Conservation (phyloP, 2,888 invertebrate genomes). For the Bombylius major region DNA sequence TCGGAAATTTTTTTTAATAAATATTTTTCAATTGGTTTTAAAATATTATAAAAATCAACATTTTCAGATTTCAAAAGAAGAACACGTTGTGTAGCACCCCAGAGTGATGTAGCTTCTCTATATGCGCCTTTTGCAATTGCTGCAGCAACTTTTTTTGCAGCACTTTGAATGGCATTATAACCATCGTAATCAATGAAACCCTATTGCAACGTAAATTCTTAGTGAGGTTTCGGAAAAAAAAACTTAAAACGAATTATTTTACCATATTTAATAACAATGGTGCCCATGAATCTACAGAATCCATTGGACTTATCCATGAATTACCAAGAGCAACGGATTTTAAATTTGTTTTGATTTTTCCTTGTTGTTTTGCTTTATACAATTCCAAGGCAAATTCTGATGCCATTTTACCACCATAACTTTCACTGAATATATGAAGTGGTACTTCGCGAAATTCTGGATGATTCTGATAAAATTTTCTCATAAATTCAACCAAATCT, state of each 20-base stretch:
- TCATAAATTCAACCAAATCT: slow-evolving; percentile 63
- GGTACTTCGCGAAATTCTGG: slow-evolving; percentile 61
- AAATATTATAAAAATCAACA: slow-evolving; percentile 75
- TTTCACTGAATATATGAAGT: slow-evolving; percentile 77
- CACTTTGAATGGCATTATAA: slow-evolving; percentile 42
- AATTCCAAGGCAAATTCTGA: slow-evolving; percentile 58
- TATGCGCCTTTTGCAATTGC: slow-evolving; percentile 47
- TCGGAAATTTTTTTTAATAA: too few relatives aligned
- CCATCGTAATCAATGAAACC: slow-evolving; percentile 60
- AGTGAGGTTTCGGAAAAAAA: neutral
- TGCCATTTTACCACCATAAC: slow-evolving; percentile 90
- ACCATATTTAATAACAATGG: slow-evolving; percentile 61
- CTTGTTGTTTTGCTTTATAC: slow-evolving; percentile 47
- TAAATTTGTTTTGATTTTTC: slow-evolving; percentile 53
- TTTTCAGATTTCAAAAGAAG: slow-evolving; percentile 47
- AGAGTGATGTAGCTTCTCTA: slow-evolving; percentile 47
- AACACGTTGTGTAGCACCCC: slow-evolving; percentile 50
- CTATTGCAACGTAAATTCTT: slow-evolving; percentile 18
- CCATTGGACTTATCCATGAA: slow-evolving; percentile 81
- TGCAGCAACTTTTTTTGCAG: slow-evolving; percentile 43
- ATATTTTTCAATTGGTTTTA: slow-evolving; percentile 28
- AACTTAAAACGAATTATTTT: slow-evolving; percentile 15
- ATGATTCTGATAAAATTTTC: slow-evolving; percentile 50
- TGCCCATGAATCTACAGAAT: slow-evolving; percentile 73
- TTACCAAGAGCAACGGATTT: slow-evolving; percentile 74